A percentile compares a stretch with the other conserved stretches of the same genome.
phyloP scores from a whole-genome alignment of 2,113 vertebrate genomes.

The Hydropotes inermis region DNA sequence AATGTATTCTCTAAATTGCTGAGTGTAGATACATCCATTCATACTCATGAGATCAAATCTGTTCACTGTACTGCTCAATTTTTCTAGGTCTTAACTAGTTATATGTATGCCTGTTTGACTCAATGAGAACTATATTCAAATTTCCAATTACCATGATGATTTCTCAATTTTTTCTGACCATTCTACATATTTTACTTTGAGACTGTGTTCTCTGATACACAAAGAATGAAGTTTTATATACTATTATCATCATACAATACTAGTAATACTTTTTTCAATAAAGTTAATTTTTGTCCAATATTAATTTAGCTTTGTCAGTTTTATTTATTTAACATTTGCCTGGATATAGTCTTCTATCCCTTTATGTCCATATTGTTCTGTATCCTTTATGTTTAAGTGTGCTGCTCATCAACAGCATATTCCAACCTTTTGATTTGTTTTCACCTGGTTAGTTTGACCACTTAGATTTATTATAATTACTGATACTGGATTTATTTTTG shows the following conservation, averaged over 20 bases:
- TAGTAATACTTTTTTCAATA: not conserved
- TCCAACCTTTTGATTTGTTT: not conserved
- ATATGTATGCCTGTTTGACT: not conserved
- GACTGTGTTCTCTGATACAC: not conserved
- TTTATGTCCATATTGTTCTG: not conserved
- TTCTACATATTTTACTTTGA: conserved; percentile 19
- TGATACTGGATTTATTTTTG: not conserved
- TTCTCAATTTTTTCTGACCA: not conserved
- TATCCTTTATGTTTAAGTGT: not conserved
- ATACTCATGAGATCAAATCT: not conserved
- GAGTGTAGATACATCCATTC: not conserved
- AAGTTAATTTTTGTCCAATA: not conserved
- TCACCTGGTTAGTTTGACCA: not conserved
- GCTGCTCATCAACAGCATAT: not conserved
- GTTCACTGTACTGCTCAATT: not conserved
- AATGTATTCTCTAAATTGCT: not conserved
- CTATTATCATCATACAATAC: not conserved
- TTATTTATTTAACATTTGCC: not conserved
- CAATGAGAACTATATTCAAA: not conserved
- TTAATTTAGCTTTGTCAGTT: not conserved
- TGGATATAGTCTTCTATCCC: not conserved
- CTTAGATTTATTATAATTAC: not conserved
- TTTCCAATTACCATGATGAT: not conserved
- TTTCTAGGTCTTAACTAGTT: not conserved
- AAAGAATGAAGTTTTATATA: not conserved